Base-by-base conservation (phyloP, 2,888 invertebrate genomes). In the Lysandra bellargus region DNA sequence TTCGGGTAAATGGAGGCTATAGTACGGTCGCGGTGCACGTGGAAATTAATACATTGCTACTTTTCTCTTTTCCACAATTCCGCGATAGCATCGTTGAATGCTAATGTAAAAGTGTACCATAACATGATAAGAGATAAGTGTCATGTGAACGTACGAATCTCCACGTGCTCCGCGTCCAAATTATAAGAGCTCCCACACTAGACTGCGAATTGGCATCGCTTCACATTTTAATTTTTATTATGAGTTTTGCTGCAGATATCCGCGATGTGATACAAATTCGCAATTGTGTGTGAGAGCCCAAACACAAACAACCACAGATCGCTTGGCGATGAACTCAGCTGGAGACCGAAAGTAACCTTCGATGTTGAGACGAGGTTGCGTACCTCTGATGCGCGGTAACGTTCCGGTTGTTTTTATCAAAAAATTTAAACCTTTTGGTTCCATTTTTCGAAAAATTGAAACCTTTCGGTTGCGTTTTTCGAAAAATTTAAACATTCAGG, bases 321-420 rank as follows among this genome's bases (percentile, higher is more conserved):
- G 80, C 79, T 81, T 80, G 78, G 79, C 80, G 78, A 80, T 78
- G 61, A 80, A 74, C 72, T 80, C 80, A 77, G 64, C 80, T 69
- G 79, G 74, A 80, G 83, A 83, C 83, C 83, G 79, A 83, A 80
- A 81, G 82, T 60, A 69, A 83, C 84, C 82, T 88, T 88, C 88
- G 88, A 87, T 88, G 88, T 88, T 44, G 74, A 74, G 74, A 74
- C 69, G 69, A 69, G 64, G 69, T 69, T 33, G 69, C 69, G 33
- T 33, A 69, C 69, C 69, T 69, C 33, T 69, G 64, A 64, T 14
- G 69, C 69, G 33, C 14, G 69, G 69, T 7, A 33, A 37, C 80
- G 81, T 78, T 78, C 80, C 78, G 78, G 79, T 5, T 33, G 75
- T 37, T 9, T 72, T 14, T 61, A 69, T 14, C 69, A 33, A 69